phyloP scores from a whole-genome alignment of 1,140 invertebrate species.

The Onthophagus taurus region DNA sequence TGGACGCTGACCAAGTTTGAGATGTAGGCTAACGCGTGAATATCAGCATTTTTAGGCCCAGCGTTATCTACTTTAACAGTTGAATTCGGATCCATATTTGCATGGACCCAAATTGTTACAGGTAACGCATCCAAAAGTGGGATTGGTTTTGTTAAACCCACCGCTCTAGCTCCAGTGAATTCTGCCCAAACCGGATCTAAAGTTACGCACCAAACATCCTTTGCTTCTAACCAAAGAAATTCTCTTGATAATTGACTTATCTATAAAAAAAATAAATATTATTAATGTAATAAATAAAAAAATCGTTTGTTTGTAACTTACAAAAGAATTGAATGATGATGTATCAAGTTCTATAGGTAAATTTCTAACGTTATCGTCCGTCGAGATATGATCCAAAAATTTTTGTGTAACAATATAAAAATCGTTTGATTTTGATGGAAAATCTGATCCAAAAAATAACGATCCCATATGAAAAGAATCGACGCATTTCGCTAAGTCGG shows the following conservation, averaged over 20 bases:
- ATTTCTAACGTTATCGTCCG: slow-evolving; percentile 42
- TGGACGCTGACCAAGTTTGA: slow-evolving; percentile 74
- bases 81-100: slow-evolving; percentile 37
- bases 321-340: slow-evolving; percentile 23
- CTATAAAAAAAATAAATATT: slow-evolving; percentile 20
- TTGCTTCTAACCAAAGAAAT: slow-evolving; percentile 71
- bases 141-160: slow-evolving; percentile 60
- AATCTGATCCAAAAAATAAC: slow-evolving; percentile 62
- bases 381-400: slow-evolving; percentile 60
- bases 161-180: slow-evolving; percentile 70
- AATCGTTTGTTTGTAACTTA: slow-evolving; percentile 13
- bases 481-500: slow-evolving; percentile 63
- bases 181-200: slow-evolving; percentile 89
- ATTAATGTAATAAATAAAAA: slow-evolving; percentile 14
- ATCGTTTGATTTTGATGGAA: slow-evolving; percentile 57
- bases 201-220: slow-evolving; percentile 79
- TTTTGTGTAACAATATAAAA: slow-evolving; percentile 62
- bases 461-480: slow-evolving; percentile 62
- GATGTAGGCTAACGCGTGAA: slow-evolving; percentile 62
- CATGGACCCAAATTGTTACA: slow-evolving; percentile 68
- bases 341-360: slow-evolving; percentile 26
- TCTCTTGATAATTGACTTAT: slow-evolving; percentile 44
- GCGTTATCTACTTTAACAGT: slow-evolving; percentile 22
- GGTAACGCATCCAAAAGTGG: slow-evolving; percentile 88
- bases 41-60: slow-evolving; percentile 41